Conservation (phyloP, 2,113 vertebrate genomes). For the Pampusana beccarii region DNA sequence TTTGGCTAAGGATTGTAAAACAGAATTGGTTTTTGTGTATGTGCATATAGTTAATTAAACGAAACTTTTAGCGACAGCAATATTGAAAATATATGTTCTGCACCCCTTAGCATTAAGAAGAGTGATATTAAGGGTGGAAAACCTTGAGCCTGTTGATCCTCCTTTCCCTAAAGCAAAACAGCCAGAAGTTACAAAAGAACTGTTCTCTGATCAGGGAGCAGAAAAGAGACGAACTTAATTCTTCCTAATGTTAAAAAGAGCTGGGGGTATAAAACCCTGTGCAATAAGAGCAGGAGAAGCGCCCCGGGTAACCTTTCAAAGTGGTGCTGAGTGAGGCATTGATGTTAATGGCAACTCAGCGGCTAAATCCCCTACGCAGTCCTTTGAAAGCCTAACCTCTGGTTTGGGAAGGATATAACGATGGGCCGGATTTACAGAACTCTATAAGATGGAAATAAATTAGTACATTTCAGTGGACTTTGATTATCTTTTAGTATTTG, state of each 20-base stretch:
- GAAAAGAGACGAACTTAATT: constrained; percentile 44
- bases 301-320: constrained; percentile 13
- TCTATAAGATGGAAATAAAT: background rate
- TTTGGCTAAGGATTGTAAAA: constrained; percentile 24
- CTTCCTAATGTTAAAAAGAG: background rate
- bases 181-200: constrained; percentile 17
- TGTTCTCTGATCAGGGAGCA: constrained; percentile 44
- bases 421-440: background rate
- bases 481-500: background rate
- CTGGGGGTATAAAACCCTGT: background rate
- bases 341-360: constrained; percentile 5
- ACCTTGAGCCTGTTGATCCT: constrained; percentile 65
- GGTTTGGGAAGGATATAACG: background rate
- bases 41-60: constrained; percentile 16
- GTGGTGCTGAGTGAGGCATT: constrained; percentile 28
- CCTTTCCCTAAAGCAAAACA: constrained; percentile 70
- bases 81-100: background rate
- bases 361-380: background rate
- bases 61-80: background rate
- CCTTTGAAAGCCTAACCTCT: background rate
- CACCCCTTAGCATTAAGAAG: constrained; percentile 3
- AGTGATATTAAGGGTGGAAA: constrained; percentile 34
- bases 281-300: background rate
- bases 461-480: background rate
- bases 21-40: background rate